Evolutionary conservation across 2,888 invertebrate genomes (phyloP).

Genomic region (Catocala nupta): DNA sequence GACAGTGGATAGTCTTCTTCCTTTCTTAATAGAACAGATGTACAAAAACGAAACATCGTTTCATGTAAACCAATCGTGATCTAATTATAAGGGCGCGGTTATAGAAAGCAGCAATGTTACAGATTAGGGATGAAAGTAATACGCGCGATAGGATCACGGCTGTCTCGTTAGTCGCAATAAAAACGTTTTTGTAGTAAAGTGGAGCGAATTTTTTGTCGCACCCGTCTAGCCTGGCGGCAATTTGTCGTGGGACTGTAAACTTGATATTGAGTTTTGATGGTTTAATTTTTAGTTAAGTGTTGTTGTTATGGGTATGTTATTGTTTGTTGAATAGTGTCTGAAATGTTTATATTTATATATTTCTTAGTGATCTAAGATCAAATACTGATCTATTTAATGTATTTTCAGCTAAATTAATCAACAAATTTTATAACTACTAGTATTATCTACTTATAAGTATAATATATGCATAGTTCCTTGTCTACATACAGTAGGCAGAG

Average conservation of each 20-base stretch:
- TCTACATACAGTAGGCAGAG: too few species aligned
- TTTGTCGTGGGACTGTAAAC: slow-evolving; percentile 73
- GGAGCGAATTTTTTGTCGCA: slow-evolving; percentile 82
- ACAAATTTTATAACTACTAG: too few species aligned
- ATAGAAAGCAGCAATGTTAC: slow-evolving; percentile 66
- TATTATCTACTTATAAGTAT: too few species aligned
- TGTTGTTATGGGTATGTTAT: slow-evolving; percentile 9
- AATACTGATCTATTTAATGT: too few species aligned
- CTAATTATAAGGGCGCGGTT: slow-evolving; percentile 80
- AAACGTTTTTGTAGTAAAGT: slow-evolving; percentile 74
- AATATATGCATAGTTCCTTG: too few species aligned
- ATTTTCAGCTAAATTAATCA: background rate
- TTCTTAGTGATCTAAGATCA: too few species aligned
- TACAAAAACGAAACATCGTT: background rate
- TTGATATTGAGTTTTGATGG: slow-evolving; percentile 43
- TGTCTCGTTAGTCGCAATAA: slow-evolving; percentile 82
- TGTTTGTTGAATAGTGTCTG: background rate
- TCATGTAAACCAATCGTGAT: slow-evolving; percentile 66
- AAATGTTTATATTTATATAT: too few species aligned
- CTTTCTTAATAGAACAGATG: too few species aligned
- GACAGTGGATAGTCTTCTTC: too few species aligned
- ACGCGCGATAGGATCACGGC: slow-evolving; percentile 80
- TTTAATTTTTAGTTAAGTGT: slow-evolving; percentile 43
- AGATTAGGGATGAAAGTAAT: slow-evolving; percentile 85
- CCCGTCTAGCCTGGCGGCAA: slow-evolving; percentile 75